Percentiles rank a stretch among this genome's conserved stretches.
phyloP scores from a whole-genome alignment of 2,797 vertebrate genomes.

The Sardinella longiceps region DNA sequence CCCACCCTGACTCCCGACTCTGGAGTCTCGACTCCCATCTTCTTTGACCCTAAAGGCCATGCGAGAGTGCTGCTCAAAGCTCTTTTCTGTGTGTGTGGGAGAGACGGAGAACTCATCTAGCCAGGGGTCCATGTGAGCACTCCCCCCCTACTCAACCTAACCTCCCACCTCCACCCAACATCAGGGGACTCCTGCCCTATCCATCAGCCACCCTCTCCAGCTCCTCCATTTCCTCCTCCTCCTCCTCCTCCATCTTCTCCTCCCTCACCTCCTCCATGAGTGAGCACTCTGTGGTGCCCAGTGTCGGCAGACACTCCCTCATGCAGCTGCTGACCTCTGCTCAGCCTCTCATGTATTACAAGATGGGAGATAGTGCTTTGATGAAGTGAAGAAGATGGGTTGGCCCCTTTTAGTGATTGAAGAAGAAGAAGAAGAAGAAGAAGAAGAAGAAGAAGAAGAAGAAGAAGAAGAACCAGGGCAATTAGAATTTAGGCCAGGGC shows the following conservation, averaged over 20 bases:
- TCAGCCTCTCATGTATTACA: neutral
- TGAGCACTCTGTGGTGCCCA: neutral
- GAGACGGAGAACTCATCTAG: neutral
- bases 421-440: too few relatives aligned
- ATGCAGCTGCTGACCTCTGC: neutral
- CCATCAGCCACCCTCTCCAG: neutral
- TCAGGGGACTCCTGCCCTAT: conserved; percentile 7
- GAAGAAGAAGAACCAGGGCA: conserved; percentile 47
- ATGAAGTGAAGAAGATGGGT: neutral
- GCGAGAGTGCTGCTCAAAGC: neutral
- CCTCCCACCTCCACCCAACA: neutral
- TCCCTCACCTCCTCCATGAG: neutral
- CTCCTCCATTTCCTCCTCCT: neutral
- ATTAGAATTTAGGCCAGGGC: conserved; percentile 70
- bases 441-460: too few relatives aligned
- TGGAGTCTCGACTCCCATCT: neutral
- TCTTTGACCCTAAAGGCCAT: neutral
- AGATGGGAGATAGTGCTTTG: conserved; percentile 8
- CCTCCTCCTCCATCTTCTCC: neutral
- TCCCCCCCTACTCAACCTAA: neutral
- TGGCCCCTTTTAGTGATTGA: neutral
- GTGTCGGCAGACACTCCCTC: conserved; percentile 8
- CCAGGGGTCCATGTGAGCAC: neutral
- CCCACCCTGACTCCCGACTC: neutral
- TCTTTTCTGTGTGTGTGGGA: conserved; percentile 2